Conservation (phyloP, 1,140 invertebrate genomes). For the Copidosoma floridanum region DNA sequence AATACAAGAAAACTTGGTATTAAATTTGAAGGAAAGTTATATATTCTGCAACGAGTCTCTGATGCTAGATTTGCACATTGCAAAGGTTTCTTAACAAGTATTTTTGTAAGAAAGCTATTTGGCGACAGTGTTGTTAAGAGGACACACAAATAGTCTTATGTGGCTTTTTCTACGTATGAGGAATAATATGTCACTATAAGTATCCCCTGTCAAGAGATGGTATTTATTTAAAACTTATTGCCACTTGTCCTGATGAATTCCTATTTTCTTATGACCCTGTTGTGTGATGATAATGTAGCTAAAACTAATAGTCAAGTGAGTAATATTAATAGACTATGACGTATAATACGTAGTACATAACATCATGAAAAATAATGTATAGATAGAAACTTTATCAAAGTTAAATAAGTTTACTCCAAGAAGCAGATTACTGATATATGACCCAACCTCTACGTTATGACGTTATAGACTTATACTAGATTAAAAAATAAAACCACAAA, state of each 20-base stretch:
- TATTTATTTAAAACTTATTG: neutral
- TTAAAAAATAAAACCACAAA: too few relatives aligned
- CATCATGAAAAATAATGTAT: neutral
- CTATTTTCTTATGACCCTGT: neutral
- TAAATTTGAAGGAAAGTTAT: neutral
- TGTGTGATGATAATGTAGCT: neutral
- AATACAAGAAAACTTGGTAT: neutral
- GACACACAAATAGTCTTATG: neutral
- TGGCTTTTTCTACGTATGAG: neutral
- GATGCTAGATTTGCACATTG: neutral
- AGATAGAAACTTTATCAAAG: neutral
- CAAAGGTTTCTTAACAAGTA: neutral
- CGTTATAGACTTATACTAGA: too few relatives aligned
- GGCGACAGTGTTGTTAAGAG: neutral
- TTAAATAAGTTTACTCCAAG: neutral
- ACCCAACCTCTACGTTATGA: neutral
- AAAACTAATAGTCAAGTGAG: neutral
- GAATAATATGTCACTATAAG: neutral
- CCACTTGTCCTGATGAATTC: neutral
- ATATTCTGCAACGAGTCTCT: neutral
- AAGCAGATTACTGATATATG: neutral
- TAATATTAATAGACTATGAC: neutral
- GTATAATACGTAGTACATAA: neutral
- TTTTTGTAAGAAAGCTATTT: neutral
- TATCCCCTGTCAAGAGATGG: neutral